These are phyloP conservation scores for Oncopeltus fasciatus DNA, from an alignment of 1,140 invertebrate species.

Conservation along the genomic window DNA sequence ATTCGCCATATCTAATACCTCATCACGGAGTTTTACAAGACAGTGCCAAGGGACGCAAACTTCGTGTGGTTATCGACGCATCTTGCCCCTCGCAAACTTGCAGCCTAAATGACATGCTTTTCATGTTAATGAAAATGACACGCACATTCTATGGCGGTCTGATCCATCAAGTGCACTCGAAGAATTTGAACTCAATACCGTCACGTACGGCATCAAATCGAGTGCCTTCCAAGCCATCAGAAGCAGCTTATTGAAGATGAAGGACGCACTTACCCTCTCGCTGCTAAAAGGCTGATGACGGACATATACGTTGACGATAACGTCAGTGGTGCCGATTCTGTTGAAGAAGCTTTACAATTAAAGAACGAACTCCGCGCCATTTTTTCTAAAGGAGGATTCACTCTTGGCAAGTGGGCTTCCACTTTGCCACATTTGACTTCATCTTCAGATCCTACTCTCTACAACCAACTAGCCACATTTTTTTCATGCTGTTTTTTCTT, in stretches of 20 bases:
- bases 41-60: not conserved
- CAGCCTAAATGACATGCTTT: not conserved
- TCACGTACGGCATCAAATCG: not conserved
- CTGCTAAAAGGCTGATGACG: not conserved
- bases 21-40: not conserved
- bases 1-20: not conserved
- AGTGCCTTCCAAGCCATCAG: not conserved
- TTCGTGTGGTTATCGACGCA: not conserved
- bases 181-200: not conserved
- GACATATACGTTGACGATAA: slow-evolving; percentile 29
- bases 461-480: too few species aligned
- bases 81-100: not conserved
- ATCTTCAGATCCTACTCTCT: too few species aligned
- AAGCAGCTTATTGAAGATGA: slow-evolving; percentile 26
- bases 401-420: not conserved
- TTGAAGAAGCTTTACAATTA: not conserved
- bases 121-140: not conserved
- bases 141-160: not conserved
- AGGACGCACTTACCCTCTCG: not conserved
- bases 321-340: not conserved
- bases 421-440: too few species aligned
- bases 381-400: not conserved
- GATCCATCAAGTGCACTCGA: not conserved
- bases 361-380: not conserved
- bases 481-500: too few species aligned